Conservation (phyloP, 2,113 vertebrate genomes). For the Sciurus niger region DNA sequence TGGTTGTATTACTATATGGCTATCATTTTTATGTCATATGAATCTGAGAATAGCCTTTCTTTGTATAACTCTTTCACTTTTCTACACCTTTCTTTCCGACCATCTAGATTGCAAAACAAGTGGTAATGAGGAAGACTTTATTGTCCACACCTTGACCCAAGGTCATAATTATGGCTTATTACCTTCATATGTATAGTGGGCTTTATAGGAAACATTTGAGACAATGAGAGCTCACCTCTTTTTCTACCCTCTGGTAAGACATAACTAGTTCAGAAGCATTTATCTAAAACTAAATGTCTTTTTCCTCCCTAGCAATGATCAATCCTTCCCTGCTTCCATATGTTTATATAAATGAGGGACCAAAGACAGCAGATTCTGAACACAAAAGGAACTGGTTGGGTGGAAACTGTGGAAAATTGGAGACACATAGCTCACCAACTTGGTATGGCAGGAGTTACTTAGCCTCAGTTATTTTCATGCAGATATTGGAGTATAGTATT, state of each 20-base stretch:
- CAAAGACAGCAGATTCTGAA: background rate
- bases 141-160: fast-evolving
- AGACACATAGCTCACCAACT: background rate
- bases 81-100: background rate
- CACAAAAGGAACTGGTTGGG: background rate
- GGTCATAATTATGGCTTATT: background rate
- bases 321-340: background rate
- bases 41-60: background rate
- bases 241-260: background rate
- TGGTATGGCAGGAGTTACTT: background rate
- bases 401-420: background rate
- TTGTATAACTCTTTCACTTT: background rate
- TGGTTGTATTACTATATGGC: background rate
- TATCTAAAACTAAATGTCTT: background rate
- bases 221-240: background rate
- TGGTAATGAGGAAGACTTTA: background rate
- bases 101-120: background rate
- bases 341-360: background rate
- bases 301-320: background rate
- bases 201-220: background rate
- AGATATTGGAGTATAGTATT: background rate
- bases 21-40: background rate
- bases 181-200: background rate
- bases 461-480: background rate
- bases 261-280: background rate